Conservation (phyloP, 2,888 invertebrate species). For the Smittia aterrima region DNA sequence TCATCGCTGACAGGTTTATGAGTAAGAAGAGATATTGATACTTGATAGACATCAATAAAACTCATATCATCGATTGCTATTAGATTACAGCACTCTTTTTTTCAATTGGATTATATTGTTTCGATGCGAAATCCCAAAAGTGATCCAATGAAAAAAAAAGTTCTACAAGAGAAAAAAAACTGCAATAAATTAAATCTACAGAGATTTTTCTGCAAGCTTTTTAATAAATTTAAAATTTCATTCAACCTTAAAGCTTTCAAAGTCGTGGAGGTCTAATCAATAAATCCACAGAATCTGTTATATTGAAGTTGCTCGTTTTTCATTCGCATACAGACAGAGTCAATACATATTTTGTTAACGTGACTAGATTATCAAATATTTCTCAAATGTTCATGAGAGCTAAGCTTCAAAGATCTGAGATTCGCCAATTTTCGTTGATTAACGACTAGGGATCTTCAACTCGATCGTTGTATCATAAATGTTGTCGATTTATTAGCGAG, state of each 20-base stretch:
- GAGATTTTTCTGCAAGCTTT: not conserved
- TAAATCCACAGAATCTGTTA: not conserved
- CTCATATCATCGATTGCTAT: not conserved
- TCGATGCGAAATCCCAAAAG: not conserved
- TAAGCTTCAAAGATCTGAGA: slow-evolving; percentile 14
- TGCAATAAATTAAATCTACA: too few species aligned
- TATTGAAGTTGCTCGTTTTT: slow-evolving; percentile 7
- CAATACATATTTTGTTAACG: slow-evolving; percentile 28
- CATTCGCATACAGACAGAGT: not conserved
- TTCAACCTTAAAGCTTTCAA: not conserved
- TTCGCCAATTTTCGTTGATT: slow-evolving; percentile 35
- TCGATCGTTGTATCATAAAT: not conserved
- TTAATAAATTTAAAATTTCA: too few species aligned
- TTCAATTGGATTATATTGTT: not conserved
- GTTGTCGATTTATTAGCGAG: not conserved
- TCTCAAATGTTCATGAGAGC: slow-evolving; percentile 36
- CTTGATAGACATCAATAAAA: not conserved
- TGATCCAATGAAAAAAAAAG: too few species aligned
- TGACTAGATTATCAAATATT: slow-evolving; percentile 31
- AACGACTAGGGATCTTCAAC: slow-evolving; percentile 24
- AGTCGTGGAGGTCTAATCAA: not conserved
- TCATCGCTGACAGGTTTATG: too few species aligned
- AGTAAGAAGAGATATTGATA: not conserved
- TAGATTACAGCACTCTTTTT: not conserved
- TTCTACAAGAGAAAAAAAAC: too few species aligned